Evolutionary conservation across 2,797 vertebrate genomes (phyloP).

Genomic region (Adelosebastes latens): DNA sequence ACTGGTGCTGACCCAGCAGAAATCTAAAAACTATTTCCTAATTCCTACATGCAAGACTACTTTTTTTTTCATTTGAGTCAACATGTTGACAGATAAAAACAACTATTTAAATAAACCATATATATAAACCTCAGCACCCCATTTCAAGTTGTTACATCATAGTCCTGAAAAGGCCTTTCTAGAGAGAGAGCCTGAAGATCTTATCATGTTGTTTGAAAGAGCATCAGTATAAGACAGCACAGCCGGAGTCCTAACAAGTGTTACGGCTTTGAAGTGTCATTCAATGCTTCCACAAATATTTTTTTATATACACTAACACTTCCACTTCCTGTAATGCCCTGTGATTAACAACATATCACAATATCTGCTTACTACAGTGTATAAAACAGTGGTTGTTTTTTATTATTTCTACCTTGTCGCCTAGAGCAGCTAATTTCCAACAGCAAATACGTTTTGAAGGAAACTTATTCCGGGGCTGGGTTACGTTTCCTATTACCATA

Average conservation of each 20-base stretch:
- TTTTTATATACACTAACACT: too few species aligned
- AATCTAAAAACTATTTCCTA: not conserved
- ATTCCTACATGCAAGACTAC: not conserved
- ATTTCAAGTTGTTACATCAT: conserved; percentile 52
- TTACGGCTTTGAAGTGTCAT: not conserved
- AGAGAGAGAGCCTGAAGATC: not conserved
- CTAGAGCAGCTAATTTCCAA: not conserved
- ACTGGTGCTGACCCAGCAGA: not conserved
- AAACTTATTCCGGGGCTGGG: not conserved
- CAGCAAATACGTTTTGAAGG: too few species aligned
- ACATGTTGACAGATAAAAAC: conserved; percentile 9
- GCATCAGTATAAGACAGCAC: conserved; percentile 12
- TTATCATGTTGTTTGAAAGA: conserved; percentile 36
- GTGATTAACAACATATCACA: not conserved
- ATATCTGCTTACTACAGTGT: not conserved
- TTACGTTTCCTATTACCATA: too few species aligned
- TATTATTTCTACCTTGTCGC: not conserved
- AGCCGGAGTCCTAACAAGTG: conserved; percentile 14
- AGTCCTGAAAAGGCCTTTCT: conserved; percentile 7
- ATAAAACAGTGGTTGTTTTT: not conserved
- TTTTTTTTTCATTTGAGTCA: not conserved
- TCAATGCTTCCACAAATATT: not conserved
- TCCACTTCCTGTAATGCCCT: not conserved
- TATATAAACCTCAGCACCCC: not conserved
- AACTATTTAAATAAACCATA: not conserved